A percentile compares a stretch with the other conserved stretches of the same genome.
Evolutionary conservation across 2,797 vertebrate genomes (phyloP).

Genomic region (Rhynchonycteris naso): DNA sequence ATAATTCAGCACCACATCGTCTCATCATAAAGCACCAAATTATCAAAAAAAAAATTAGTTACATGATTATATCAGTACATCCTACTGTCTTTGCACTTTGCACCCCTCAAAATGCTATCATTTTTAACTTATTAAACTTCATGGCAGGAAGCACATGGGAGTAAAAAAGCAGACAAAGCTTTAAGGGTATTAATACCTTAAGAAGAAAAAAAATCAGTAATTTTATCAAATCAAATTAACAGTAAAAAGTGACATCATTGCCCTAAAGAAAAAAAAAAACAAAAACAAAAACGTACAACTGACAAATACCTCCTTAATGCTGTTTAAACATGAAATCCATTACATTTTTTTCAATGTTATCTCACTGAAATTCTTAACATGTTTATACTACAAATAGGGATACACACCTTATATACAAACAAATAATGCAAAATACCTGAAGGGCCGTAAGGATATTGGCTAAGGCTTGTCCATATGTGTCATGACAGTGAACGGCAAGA

Average conservation of each 20-base stretch:
- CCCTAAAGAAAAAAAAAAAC: not conserved
- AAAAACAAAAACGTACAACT: not conserved
- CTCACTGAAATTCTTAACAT: not conserved
- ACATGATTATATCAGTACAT: not conserved
- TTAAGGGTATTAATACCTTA: not conserved
- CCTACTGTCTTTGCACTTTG: not conserved
- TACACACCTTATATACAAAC: not conserved
- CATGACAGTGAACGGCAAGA: constrained; percentile 95
- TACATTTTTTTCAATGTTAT: not conserved
- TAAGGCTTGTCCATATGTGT: constrained; percentile 96
- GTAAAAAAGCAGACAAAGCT: not conserved
- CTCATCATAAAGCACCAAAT: not conserved
- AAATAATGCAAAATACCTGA: constrained; percentile 88
- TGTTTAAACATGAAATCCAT: not conserved
- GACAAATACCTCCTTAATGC: not conserved
- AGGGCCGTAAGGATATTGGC: constrained; percentile 96
- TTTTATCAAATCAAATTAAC: constrained; percentile 19
- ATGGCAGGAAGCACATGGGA: not conserved
- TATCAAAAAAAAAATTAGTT: not conserved
- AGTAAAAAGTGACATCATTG: not conserved
- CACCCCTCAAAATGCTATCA: not conserved
- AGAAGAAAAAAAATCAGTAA: not conserved
- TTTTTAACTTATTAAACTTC: not conserved
- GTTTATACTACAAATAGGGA: not conserved
- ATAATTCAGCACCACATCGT: not conserved